Base-by-base conservation (phyloP, 2,797 vertebrate genomes). In the Parauchenoglanis punctatus region DNA sequence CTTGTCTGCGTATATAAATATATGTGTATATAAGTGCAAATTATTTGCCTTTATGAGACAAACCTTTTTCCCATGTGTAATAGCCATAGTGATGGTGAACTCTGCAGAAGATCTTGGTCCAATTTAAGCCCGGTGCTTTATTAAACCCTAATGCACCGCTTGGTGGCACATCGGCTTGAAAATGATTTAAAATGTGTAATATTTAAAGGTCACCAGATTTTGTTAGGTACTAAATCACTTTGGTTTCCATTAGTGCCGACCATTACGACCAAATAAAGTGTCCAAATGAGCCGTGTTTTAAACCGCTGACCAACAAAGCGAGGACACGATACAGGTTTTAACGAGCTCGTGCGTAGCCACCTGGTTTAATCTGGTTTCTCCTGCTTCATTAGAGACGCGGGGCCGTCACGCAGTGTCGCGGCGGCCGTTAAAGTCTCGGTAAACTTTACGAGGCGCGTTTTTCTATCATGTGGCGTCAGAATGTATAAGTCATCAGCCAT, bases 181-280 rank as follows among this genome's bases (percentile, higher is more conserved):
- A 75, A 73, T 25, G 54, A 73, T 81, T 86, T 56, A 54, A 78
- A 68, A 58, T 13, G 20, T 28, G 35, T 75, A 44, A 80, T 68
- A 56, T 86, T 80, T 80, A 86, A 80, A 86, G 76, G 84, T 85
- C 73, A 77, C n/a, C 23, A 7, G 75, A 58, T 56, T 86, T 78
- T 7, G 49, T 67, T 49, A 2, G 59, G 44, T 40, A 7, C 75
- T 78, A 52, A 68, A 77, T 80, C 85, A 68, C 46, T 70, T 81
- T 6, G 52, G 61, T n/a, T 68, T 46, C 23, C 76, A 65, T 86
- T 86, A 67, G 49, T 1, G 31, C 63, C 4, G 61, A 28, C 61
- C 35, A 40, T 80, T 86, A 58, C 17, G 23, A 67, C 28, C 61
- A 18, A 68, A 80, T 65, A 80, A 86, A 78, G 52, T 11, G 76